Conservation (phyloP, 2,113 vertebrate genomes). For the Lepus americanus region DNA sequence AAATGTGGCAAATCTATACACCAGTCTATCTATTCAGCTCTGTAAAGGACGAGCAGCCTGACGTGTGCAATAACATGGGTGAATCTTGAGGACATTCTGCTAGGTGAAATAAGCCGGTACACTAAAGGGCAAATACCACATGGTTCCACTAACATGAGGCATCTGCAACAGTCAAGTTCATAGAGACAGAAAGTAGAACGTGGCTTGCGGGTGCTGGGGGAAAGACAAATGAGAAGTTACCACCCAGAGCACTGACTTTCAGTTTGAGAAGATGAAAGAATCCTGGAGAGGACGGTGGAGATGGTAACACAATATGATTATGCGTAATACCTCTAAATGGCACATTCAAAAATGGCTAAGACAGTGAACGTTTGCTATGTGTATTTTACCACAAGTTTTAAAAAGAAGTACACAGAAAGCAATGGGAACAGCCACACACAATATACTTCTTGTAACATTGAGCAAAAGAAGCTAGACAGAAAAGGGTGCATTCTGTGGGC, state of each 20-base stretch:
- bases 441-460: not conserved
- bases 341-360: constrained; percentile 3
- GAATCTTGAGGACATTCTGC: not conserved
- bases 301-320: not conserved
- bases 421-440: not conserved
- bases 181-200: not conserved
- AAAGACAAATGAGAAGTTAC: not conserved
- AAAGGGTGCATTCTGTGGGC: not conserved
- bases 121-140: not conserved
- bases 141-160: not conserved
- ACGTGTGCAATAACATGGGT: not conserved
- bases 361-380: not conserved
- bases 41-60: not conserved
- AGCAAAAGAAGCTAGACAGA: not conserved
- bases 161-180: not conserved
- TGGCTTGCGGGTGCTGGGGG: not conserved
- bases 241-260: not conserved
- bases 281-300: not conserved
- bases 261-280: not conserved
- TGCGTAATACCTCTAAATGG: not conserved
- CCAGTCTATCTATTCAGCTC: not conserved
- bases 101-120: not conserved
- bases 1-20: not conserved
- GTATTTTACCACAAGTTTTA: not conserved
- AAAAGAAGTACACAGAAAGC: not conserved